phyloP scores from a whole-genome alignment of 2,797 vertebrate species.

The Lagorchestes hirsutus region DNA sequence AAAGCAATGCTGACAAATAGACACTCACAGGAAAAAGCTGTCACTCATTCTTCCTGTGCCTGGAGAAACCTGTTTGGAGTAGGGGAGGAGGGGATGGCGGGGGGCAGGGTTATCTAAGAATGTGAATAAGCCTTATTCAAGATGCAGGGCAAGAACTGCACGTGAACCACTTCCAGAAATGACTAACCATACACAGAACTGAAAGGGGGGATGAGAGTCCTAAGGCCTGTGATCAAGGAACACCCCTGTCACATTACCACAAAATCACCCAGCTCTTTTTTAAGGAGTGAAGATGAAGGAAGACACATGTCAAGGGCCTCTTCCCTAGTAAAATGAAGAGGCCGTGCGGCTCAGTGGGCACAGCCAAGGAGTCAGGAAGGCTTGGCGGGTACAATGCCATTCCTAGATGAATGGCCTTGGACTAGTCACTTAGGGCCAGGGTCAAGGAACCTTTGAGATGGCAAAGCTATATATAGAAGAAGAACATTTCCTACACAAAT shows the following conservation, averaged over 20 bases:
- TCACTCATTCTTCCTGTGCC: not conserved
- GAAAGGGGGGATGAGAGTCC: too few relatives aligned
- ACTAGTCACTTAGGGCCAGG: not conserved
- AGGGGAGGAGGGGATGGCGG: too few relatives aligned
- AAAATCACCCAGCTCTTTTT: not conserved
- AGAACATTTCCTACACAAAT: not conserved
- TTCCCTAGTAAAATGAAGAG: not conserved
- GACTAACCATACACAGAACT: not conserved
- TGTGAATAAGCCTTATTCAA: not conserved
- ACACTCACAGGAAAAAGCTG: not conserved
- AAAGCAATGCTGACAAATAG: not conserved
- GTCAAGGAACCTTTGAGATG: not conserved
- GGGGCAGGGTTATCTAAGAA: not conserved
- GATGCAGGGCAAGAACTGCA: not conserved
- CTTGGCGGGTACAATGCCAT: not conserved
- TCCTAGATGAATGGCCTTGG: not conserved
- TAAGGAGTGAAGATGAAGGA: not conserved
- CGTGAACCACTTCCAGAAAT: not conserved
- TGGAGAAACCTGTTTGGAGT: not conserved
- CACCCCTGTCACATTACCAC: too few relatives aligned
- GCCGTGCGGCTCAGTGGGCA: too few relatives aligned
- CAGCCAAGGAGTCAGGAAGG: not conserved
- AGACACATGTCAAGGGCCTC: not conserved
- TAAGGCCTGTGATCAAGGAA: too few relatives aligned
- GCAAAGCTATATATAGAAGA: not conserved